phyloP scores from a whole-genome alignment of 2,888 invertebrate species.

The Anorthoa munda region DNA sequence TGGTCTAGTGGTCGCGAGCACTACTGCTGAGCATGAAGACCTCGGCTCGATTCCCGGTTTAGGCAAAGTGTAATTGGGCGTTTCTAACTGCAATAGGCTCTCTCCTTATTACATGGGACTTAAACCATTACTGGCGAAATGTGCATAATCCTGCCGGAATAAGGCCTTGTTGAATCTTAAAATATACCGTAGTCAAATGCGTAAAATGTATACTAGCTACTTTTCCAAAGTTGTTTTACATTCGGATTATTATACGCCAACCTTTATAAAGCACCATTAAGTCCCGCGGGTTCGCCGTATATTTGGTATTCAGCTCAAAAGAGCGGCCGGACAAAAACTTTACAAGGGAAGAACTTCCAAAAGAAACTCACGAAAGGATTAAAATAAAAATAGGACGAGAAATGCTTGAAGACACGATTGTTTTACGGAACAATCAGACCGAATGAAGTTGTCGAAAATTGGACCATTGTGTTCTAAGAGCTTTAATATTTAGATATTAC shows the following conservation, averaged over 20 bases:
- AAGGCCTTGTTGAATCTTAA: too few relatives aligned
- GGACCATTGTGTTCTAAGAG: slow-evolving; percentile 41
- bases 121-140: too few relatives aligned
- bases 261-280: slow-evolving; percentile 32
- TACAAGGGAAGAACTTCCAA: slow-evolving; percentile 23
- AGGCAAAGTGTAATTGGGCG: too few relatives aligned
- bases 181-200: too few relatives aligned
- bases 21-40: too few relatives aligned
- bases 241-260: background rate
- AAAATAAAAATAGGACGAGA: slow-evolving; percentile 60
- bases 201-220: background rate
- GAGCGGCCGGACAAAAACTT: slow-evolving; percentile 48
- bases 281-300: slow-evolving; percentile 25
- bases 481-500: slow-evolving; percentile 39
- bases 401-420: slow-evolving; percentile 59
- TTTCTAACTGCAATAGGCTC: too few relatives aligned
- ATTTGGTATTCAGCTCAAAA: slow-evolving; percentile 62
- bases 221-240: background rate
- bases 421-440: slow-evolving; percentile 59
- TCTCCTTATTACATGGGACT: too few relatives aligned
- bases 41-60: too few relatives aligned
- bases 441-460: slow-evolving; percentile 60
- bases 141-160: too few relatives aligned
- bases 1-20: too few relatives aligned
- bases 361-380: slow-evolving; percentile 59